Evolutionary conservation across 2,888 invertebrate genomes (phyloP), one percentile per base, ranked within the genome.

Genomic region (Drosophila phalerata): DNA sequence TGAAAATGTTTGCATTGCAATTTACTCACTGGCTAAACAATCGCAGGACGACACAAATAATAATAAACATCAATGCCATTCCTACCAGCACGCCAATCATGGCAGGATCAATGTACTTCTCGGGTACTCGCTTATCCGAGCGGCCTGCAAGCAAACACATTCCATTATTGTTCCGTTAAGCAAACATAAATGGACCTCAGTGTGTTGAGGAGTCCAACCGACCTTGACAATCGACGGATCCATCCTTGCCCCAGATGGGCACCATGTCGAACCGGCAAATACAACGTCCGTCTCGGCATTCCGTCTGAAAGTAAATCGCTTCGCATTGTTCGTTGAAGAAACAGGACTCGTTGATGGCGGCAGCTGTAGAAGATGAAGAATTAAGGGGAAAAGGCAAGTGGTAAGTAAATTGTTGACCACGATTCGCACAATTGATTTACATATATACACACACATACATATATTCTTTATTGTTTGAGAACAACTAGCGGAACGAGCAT

Each of bases 61-160:
- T 97, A 93, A 98, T 94, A 93, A 98, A 98, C 98, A 98, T 98
- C 81, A 98, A 94, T 75, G 96, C 97, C 96, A 98, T 97, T 63
- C 96, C 97, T 73, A 97, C 97, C 81, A 98, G 94, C 57, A 97
- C 96, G 58, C 96, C 96, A 91, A 97, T 97, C 97, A 97, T 97
- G 52, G 97, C 96, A 47, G 97, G 97, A 93, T 97, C 97, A 77
- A 97, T 92, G 85, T 96, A 96, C 73, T 94, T 95, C 63, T 94
- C 94, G 40, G 95, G 94, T 77, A 94, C 94, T 58, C 94, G 93
- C 72, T 95, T 94, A 86, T 95, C 95, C 81, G 95, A 93, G 82
- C 92, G 91, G 57, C 91, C 92, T 91, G 86, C 69, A 81, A 89
- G 77, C 48, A 75, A 43, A 78, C 47, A 79, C 60, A 53, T 56